phyloP scores from a whole-genome alignment of 2,113 vertebrate species.

The Tautogolabrus adspersus region DNA sequence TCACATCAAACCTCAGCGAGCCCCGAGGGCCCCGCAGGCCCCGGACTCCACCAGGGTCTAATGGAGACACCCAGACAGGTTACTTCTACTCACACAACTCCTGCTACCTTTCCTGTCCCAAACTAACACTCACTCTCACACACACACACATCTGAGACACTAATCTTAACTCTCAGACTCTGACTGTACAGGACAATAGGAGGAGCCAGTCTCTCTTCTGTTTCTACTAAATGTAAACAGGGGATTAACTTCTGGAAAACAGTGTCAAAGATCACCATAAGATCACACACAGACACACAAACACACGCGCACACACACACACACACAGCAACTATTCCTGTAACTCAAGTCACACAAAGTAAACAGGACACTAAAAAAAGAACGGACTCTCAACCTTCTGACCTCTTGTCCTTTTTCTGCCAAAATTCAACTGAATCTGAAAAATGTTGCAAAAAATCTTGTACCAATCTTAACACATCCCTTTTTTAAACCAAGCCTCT shows the following conservation, averaged over 20 bases:
- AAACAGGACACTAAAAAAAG: constrained; percentile 60
- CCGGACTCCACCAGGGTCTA: constrained; percentile 7
- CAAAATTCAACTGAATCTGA: background rate
- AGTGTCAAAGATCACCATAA: background rate
- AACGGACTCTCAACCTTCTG: constrained; percentile 15
- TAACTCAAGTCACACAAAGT: constrained; percentile 22
- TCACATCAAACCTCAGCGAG: constrained; percentile 43
- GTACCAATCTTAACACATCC: no score
- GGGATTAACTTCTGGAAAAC: background rate
- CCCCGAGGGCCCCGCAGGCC: constrained; percentile 49
- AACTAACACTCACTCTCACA: background rate
- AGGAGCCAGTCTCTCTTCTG: background rate
- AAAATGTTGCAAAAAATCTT: background rate
- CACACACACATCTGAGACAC: background rate
- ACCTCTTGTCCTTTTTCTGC: background rate
- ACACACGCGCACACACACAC: constrained; percentile 5
- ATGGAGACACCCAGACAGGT: constrained; percentile 40
- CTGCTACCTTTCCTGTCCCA: no score
- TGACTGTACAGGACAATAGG: background rate
- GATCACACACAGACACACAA: constrained; percentile 14
- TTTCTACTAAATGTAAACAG: constrained; percentile 16
- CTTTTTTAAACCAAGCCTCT: no score
- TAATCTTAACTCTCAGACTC: background rate
- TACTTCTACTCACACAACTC: background rate
- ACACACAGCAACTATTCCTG: background rate